Percentiles rank a stretch among this genome's conserved stretches.
Conservation (phyloP, 1,140 invertebrate species). For the Whitmania pigra region DNA sequence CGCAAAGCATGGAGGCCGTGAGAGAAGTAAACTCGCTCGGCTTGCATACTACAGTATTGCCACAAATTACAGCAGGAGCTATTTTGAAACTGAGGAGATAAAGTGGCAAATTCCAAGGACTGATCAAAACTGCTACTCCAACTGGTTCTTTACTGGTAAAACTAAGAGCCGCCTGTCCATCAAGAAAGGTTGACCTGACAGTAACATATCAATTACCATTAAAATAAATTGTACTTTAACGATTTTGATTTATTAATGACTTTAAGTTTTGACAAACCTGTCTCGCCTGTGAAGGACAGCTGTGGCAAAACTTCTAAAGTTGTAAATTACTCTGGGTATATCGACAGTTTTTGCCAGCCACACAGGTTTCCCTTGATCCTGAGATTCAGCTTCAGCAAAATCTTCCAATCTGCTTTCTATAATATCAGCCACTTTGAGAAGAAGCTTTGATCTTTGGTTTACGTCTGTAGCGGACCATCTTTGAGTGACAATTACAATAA, state of each 20-base stretch:
- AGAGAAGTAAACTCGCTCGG: conserved; percentile 53
- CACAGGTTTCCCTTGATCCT: conserved; percentile 52
- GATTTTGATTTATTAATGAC: not conserved
- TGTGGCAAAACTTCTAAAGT: conserved; percentile 50
- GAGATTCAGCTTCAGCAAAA: conserved; percentile 48
- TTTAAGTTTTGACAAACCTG: conserved; percentile 31
- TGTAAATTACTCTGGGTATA: conserved; percentile 49
- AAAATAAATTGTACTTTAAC: not conserved
- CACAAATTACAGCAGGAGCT: conserved; percentile 49
- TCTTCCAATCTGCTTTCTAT: conserved; percentile 46
- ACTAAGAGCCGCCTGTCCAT: conserved; percentile 43
- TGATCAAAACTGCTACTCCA: conserved; percentile 50
- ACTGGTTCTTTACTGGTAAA: conserved; percentile 47
- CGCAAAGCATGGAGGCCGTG: conserved; percentile 47
- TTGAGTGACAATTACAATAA: conserved; percentile 6
- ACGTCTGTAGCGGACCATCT: conserved; percentile 36
- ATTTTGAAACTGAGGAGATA: conserved; percentile 51
- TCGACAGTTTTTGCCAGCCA: conserved; percentile 46
- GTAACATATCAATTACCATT: not conserved
- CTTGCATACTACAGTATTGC: conserved; percentile 52
- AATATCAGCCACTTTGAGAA: conserved; percentile 46
- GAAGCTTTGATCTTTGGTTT: conserved; percentile 30
- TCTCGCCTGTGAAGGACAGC: conserved; percentile 42
- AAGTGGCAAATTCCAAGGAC: conserved; percentile 53
- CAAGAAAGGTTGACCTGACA: conserved; percentile 36